Conservation (phyloP, 2,113 vertebrate genomes). For the Acanthochromis polyacanthus region DNA sequence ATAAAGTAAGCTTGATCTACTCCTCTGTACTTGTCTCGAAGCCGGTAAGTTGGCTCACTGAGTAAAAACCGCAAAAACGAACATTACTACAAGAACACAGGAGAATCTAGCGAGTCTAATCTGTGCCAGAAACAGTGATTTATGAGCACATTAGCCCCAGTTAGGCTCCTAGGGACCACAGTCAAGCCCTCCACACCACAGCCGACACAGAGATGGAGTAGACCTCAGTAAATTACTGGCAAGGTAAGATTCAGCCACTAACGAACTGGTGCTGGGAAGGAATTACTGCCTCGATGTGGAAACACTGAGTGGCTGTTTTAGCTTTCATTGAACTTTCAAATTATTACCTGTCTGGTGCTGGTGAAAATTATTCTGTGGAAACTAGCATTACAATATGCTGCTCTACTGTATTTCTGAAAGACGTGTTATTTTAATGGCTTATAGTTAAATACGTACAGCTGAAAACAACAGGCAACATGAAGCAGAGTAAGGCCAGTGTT, state of each 20-base stretch:
- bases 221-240: conserved; percentile 62
- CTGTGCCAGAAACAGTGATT: conserved; percentile 68
- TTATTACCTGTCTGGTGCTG: neutral
- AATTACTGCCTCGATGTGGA: conserved; percentile 31
- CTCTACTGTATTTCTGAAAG: neutral
- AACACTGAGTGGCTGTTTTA: conserved; percentile 7
- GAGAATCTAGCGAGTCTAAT: conserved; percentile 60
- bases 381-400: neutral
- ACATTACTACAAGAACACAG: conserved; percentile 50
- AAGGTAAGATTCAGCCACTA: conserved; percentile 28
- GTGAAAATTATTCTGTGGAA: neutral
- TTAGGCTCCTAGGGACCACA: conserved; percentile 55
- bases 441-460: neutral
- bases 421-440: neutral
- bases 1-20: conserved; percentile 37
- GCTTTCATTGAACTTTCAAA: neutral
- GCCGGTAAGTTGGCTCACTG: conserved; percentile 37
- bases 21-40: conserved; percentile 31
- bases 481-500: too few relatives aligned
- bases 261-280: conserved; percentile 39
- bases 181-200: conserved; percentile 47
- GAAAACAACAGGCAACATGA: neutral
- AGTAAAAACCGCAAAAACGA: conserved; percentile 53
- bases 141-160: conserved; percentile 74
- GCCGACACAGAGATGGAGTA: conserved; percentile 66